Conservation (phyloP, 2,888 invertebrate species). For the Drosophila borealis region DNA sequence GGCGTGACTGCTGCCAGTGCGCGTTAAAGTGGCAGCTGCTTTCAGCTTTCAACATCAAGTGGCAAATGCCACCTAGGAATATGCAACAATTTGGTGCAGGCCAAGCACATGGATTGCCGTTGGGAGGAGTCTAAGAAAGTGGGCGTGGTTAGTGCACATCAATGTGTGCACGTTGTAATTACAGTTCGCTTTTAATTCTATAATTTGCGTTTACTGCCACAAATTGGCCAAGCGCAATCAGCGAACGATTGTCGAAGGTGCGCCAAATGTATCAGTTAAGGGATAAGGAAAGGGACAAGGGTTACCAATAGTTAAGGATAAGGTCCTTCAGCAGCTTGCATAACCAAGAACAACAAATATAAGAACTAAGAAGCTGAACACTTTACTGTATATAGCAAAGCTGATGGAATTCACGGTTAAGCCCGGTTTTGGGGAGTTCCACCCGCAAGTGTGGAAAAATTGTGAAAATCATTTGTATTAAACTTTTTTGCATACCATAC, state of each 20-base stretch:
- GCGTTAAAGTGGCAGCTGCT: slow-evolving; percentile 68
- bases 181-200: slow-evolving; percentile 61
- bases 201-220: slow-evolving; percentile 18
- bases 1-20: slow-evolving; percentile 36
- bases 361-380: too few relatives aligned
- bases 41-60: slow-evolving; percentile 42
- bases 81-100: slow-evolving; percentile 71
- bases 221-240: slow-evolving; percentile 31
- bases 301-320: too few relatives aligned
- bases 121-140: background rate
- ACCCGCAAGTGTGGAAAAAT: too few relatives aligned
- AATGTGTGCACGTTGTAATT: slow-evolving; percentile 32
- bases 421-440: too few relatives aligned
- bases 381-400: too few relatives aligned
- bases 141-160: background rate
- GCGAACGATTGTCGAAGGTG: slow-evolving; percentile 16
- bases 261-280: background rate
- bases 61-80: slow-evolving; percentile 44
- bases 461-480: too few relatives aligned
- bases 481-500: too few relatives aligned
- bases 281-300: background rate
- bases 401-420: too few relatives aligned
- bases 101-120: slow-evolving; percentile 9
- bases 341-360: too few relatives aligned
- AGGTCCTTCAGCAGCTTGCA: too few relatives aligned